Percentiles rank a stretch among this genome's conserved stretches.
Evolutionary conservation across 37 sponge, comb jelly and placozoan genomes (phyloP).

Genomic region (Ianthella basta): DNA sequence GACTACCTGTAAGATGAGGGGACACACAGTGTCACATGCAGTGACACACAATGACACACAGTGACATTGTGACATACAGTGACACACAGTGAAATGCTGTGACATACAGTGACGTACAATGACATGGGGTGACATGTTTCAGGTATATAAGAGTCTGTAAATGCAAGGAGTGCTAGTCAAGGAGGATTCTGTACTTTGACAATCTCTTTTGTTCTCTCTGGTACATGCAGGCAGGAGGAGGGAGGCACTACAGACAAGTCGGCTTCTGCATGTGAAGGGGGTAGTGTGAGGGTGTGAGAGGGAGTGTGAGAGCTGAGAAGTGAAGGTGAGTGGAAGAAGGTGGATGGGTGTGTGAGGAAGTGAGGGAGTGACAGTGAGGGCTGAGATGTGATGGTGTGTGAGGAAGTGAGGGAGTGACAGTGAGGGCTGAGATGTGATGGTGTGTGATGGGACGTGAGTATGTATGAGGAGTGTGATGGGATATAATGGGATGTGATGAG

Average conservation of each 20-base stretch:
- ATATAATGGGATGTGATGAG: no score
- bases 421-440: neutral
- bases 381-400: constrained; percentile 1
- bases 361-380: neutral
- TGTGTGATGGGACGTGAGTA: neutral
- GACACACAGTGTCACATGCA: no score
- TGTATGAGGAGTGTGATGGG: neutral
- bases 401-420: neutral
- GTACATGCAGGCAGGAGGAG: constrained; percentile 68
- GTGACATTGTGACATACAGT: no score
- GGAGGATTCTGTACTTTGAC: no score
- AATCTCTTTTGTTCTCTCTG: constrained; percentile 60
- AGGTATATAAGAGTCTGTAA: no score
- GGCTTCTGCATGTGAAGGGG: constrained; percentile 49
- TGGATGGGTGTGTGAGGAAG: neutral
- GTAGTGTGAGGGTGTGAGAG: no score
- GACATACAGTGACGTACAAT: no score
- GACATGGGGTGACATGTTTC: no score
- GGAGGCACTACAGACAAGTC: constrained; percentile 84
- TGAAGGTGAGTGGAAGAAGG: neutral
- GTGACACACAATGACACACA: no score
- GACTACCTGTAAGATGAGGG: constrained; percentile 1
- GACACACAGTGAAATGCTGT: no score
- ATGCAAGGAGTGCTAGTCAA: no score
- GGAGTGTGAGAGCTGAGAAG: no score